Evolutionary conservation across 2,888 invertebrate species (phyloP), one percentile per base, ranked within the genome.

Genomic region (Conistra vaccinii): DNA sequence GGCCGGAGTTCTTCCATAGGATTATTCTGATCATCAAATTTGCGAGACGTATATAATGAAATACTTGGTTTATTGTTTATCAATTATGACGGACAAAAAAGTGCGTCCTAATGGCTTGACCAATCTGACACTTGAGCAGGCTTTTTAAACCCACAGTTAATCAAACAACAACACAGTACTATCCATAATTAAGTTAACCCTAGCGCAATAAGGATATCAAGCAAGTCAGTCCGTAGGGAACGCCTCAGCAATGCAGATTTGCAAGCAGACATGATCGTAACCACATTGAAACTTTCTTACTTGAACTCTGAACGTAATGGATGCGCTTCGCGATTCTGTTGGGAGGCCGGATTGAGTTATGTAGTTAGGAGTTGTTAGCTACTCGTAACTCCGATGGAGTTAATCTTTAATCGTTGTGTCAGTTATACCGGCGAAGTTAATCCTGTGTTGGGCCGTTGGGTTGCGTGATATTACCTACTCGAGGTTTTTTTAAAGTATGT

Each of bases 281-380:
- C 69, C 20, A 39, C 48, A 53, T 75, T 65, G 12, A 32, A 67
- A 85, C 58, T 75, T 81, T 85, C 45, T 6, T 67, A 39, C 68
- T 57, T 39, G 58, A 78, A 35, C 65, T 61, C 62, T 3, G 45
- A 66, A 53, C 7, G 55, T 14, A 42, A 69, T 39, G 57, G 61
- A 77, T 82, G 39, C 58, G 63, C 66, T 69, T n/a, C 58, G n/a
- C n/a, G 29, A 65, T 68, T 57, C 85, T 57, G 26, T 5, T 7
- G 86, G 72, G 83, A 69, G n/a, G 29, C n/a, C n/a, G 35, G 53
- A 78, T 63, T 39, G 57, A 78, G 62, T 78, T 77, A n/a, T n/a
- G n/a, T n/a, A 57, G 55, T 80, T 73, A 55, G 32, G 20, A 66
- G 63, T 57, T 76, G 32, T 62, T 5, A 62, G 57, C 61, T 39